phyloP scores from a whole-genome alignment of 2,888 invertebrate species.

The Limenitis camilla region DNA sequence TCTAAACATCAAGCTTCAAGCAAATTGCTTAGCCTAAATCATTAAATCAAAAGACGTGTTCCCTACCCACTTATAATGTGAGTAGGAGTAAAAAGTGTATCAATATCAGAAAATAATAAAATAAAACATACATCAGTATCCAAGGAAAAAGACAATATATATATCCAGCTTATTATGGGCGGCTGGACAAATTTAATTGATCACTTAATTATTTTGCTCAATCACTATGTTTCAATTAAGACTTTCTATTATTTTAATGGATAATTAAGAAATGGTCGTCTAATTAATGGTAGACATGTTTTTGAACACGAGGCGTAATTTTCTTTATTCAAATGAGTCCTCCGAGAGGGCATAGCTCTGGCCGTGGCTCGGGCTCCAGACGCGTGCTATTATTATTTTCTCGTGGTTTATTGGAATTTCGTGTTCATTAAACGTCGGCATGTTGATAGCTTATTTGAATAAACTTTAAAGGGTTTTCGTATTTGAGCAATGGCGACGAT shows the following conservation, averaged over 20 bases:
- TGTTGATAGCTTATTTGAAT: constrained; percentile 65
- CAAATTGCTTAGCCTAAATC: too few species aligned
- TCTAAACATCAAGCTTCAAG: too few species aligned
- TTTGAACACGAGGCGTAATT: constrained; percentile 58
- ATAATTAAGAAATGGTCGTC: constrained; percentile 67
- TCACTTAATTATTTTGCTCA: constrained; percentile 69
- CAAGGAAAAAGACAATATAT: background rate
- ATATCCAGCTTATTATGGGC: too few species aligned
- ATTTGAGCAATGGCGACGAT: constrained; percentile 32
- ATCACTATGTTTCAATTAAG: constrained; percentile 66
- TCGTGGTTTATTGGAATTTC: constrained; percentile 65
- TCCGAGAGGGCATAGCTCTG: constrained; percentile 49
- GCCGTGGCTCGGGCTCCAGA: too few species aligned
- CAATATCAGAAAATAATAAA: background rate
- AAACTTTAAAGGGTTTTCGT: constrained; percentile 45
- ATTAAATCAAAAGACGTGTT: too few species aligned
- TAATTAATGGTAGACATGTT: constrained; percentile 63
- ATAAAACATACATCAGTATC: background rate
- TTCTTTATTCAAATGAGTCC: constrained; percentile 69
- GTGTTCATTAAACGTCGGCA: constrained; percentile 57
- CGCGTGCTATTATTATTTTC: constrained; percentile 70
- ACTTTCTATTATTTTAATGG: constrained; percentile 65
- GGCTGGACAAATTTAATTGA: constrained; percentile 51
- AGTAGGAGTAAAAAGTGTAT: too few species aligned
- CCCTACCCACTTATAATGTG: too few species aligned